A percentile compares a stretch with the other conserved stretches of the same genome.
Evolutionary conservation across 2,888 invertebrate species (phyloP).

Genomic region (Hirtodrosophila cameraria): DNA sequence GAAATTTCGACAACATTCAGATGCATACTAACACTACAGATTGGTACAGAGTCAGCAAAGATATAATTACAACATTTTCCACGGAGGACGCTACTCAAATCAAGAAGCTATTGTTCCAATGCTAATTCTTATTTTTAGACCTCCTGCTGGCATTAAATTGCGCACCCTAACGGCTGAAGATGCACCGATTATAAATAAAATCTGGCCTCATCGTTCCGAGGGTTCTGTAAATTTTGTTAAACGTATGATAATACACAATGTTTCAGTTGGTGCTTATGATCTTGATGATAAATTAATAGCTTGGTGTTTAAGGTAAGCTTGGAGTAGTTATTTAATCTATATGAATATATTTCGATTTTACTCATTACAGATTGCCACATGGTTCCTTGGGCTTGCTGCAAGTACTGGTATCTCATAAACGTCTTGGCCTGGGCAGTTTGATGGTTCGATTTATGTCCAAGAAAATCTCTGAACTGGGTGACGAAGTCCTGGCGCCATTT

Average conservation of each 20-base stretch:
- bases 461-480: slow-evolving; percentile 56
- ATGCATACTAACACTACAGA: slow-evolving; percentile 19
- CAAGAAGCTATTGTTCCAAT: not conserved
- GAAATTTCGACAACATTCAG: slow-evolving; percentile 18
- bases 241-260: slow-evolving; percentile 61
- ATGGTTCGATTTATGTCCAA: slow-evolving; percentile 72
- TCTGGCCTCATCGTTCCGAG: slow-evolving; percentile 68
- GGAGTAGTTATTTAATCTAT: no score
- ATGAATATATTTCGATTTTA: not conserved
- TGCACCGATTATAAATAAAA: slow-evolving; percentile 58
- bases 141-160: slow-evolving; percentile 61
- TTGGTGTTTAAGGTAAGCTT: slow-evolving; percentile 77
- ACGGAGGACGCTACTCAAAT: slow-evolving; percentile 53
- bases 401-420: slow-evolving; percentile 71
- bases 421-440: slow-evolving; percentile 75
- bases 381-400: slow-evolving; percentile 78
- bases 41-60: slow-evolving; percentile 68
- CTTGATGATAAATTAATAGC: slow-evolving; percentile 66
- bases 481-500: slow-evolving; percentile 76
- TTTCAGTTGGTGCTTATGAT: slow-evolving; percentile 73
- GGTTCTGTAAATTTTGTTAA: slow-evolving; percentile 63
- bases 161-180: slow-evolving; percentile 45
- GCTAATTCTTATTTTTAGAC: slow-evolving; percentile 33
- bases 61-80: slow-evolving; percentile 59
- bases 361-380: slow-evolving; percentile 56